phyloP scores from a whole-genome alignment of 2,888 invertebrate genomes.

The Masnerella sp. region DNA sequence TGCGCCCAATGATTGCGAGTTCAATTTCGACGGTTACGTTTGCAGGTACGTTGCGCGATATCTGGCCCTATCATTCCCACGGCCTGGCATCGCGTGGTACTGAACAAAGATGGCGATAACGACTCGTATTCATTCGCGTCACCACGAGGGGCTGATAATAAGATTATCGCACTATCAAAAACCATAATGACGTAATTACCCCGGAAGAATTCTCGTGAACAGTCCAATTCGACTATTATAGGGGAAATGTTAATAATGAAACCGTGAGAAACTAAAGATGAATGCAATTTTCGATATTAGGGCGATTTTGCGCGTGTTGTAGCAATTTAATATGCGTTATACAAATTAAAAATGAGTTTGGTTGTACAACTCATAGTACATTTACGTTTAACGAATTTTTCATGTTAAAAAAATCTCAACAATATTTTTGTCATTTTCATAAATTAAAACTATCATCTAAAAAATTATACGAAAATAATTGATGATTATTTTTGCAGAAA shows the following conservation, averaged over 20 bases:
- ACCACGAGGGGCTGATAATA: constrained; percentile 41
- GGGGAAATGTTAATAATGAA: too few species aligned
- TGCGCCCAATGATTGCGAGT: constrained; percentile 45
- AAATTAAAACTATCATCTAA: too few species aligned
- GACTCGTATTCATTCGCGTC: constrained; percentile 37
- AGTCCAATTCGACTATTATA: constrained; percentile 18
- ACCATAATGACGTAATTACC: constrained; percentile 33
- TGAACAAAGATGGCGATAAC: constrained; percentile 51
- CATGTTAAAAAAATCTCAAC: too few species aligned
- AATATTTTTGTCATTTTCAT: too few species aligned
- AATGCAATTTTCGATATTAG: constrained; percentile 5
- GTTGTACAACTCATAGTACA: too few species aligned
- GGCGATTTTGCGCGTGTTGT: too few species aligned
- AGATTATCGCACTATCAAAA: constrained; percentile 28
- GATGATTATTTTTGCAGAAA: too few species aligned
- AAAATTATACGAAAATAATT: too few species aligned
- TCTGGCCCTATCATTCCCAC: constrained; percentile 57
- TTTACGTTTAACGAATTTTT: too few species aligned
- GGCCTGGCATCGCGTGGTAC: constrained; percentile 56
- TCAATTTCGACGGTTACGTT: constrained; percentile 50
- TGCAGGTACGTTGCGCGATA: constrained; percentile 47
- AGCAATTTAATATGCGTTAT: too few species aligned
- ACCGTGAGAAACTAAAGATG: constrained; percentile 32
- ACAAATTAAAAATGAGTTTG: background rate
- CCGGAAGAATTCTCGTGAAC: constrained; percentile 22